phyloP scores from a whole-genome alignment of 2,113 vertebrate species.

The Oreochromis aureus region DNA sequence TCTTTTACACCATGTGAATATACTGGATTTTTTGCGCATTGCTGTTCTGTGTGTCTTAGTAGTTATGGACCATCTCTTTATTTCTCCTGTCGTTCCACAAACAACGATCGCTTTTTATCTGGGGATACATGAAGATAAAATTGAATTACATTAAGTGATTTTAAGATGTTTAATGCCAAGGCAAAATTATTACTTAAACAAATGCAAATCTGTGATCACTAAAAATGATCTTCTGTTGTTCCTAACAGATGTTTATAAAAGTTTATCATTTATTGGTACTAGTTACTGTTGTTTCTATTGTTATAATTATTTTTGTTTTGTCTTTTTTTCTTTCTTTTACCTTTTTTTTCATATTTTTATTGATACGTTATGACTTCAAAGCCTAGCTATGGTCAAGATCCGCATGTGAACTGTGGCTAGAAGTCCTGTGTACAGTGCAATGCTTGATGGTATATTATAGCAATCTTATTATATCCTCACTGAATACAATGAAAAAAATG shows the following conservation, averaged over 20 bases:
- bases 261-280: neutral
- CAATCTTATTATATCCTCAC: neutral
- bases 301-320: neutral
- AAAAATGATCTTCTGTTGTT: neutral
- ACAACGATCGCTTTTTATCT: neutral
- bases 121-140: neutral
- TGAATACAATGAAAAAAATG: neutral
- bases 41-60: neutral
- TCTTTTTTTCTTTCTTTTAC: neutral
- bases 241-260: neutral
- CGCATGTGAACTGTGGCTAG: neutral
- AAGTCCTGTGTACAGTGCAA: neutral
- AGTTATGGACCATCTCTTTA: neutral
- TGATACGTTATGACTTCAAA: neutral
- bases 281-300: neutral
- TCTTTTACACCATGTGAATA: neutral
- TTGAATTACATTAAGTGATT: neutral
- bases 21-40: neutral
- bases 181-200: neutral
- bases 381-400: neutral
- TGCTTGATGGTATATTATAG: neutral
- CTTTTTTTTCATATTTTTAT: neutral
- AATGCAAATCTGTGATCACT: neutral
- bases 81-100: neutral
- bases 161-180: neutral